These are phyloP conservation scores for Helicolenus hilgendorfi DNA, from an alignment of 2,797 vertebrate species.

Conservation along the genomic window DNA sequence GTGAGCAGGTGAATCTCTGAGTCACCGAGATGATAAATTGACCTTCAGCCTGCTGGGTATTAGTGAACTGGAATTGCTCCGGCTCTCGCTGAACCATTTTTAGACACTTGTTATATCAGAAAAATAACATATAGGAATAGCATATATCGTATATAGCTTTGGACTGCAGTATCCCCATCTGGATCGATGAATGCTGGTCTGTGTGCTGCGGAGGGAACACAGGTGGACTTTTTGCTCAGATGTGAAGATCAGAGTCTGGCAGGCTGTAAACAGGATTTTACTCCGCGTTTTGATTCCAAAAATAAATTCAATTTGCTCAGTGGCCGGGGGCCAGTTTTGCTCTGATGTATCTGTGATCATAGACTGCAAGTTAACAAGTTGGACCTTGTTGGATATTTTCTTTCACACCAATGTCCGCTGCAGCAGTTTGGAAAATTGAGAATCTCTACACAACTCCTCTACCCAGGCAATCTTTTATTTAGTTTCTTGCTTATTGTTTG, in stretches of 20 bases:
- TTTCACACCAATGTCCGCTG: background rate
- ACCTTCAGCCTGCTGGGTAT: slow-evolving; percentile 63
- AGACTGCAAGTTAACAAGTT: background rate
- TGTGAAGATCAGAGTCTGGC: slow-evolving; percentile 28
- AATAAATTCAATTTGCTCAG: slow-evolving; percentile 28
- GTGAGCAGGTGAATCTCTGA: slow-evolving; percentile 65
- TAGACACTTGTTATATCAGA: slow-evolving; percentile 34
- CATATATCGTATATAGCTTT: background rate
- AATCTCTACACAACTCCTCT: background rate
- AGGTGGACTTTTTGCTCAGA: background rate
- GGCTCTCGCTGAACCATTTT: slow-evolving; percentile 28
- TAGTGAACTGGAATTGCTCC: slow-evolving; percentile 45
- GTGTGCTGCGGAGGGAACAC: background rate
- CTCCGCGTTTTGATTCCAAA: slow-evolving; percentile 18
- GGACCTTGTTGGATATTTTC: background rate
- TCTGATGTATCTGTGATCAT: slow-evolving; percentile 27
- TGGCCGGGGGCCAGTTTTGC: slow-evolving; percentile 5
- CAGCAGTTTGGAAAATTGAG: background rate
- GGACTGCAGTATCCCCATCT: background rate
- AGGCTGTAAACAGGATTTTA: slow-evolving; percentile 25
- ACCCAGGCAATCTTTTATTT: background rate
- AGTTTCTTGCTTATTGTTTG: background rate
- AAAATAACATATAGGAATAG: slow-evolving; percentile 23
- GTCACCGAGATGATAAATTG: slow-evolving; percentile 73
- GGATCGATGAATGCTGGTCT: slow-evolving; percentile 16